phyloP scores from a whole-genome alignment of 2,888 invertebrate species.

The Ephialtes manifestator region DNA sequence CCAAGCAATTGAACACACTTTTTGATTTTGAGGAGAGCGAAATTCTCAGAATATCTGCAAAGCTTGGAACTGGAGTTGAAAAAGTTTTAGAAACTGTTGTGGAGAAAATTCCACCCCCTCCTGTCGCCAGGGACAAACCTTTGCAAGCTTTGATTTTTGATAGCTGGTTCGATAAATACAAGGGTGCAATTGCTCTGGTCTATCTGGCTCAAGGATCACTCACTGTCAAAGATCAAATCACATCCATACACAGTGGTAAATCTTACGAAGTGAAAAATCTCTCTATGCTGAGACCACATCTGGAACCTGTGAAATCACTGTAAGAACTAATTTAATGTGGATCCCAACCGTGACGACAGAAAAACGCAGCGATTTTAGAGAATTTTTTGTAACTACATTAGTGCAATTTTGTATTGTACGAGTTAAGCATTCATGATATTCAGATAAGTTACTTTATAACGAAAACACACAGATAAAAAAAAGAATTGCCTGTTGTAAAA shows the following conservation, averaged over 20 bases:
- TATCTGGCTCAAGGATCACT: constrained; percentile 93
- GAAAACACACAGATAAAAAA: too few relatives aligned
- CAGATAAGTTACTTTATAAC: too few relatives aligned
- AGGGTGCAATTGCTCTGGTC: constrained; percentile 92
- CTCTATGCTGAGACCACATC: constrained; percentile 93
- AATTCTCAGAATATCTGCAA: constrained; percentile 95
- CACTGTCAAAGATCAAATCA: constrained; percentile 91
- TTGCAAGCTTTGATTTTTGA: constrained; percentile 96
- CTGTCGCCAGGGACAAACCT: constrained; percentile 87
- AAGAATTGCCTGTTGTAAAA: too few relatives aligned
- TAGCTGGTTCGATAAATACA: constrained; percentile 96
- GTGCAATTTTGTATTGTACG: too few relatives aligned
- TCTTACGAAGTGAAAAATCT: constrained; percentile 93
- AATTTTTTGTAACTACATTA: too few relatives aligned
- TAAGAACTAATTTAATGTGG: constrained; percentile 83
- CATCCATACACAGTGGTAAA: constrained; percentile 91
- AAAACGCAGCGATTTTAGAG: too few relatives aligned
- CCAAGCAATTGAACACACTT: constrained; percentile 91
- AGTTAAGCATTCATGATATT: too few relatives aligned
- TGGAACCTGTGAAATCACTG: constrained; percentile 89
- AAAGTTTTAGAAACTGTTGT: constrained; percentile 93
- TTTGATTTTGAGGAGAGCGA: constrained; percentile 93
- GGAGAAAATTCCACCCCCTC: constrained; percentile 92
- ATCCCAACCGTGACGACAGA: too few relatives aligned
- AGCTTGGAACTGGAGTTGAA: constrained; percentile 94